Conservation (phyloP, 2,113 vertebrate species). For the Bambusicola thoracicus region DNA sequence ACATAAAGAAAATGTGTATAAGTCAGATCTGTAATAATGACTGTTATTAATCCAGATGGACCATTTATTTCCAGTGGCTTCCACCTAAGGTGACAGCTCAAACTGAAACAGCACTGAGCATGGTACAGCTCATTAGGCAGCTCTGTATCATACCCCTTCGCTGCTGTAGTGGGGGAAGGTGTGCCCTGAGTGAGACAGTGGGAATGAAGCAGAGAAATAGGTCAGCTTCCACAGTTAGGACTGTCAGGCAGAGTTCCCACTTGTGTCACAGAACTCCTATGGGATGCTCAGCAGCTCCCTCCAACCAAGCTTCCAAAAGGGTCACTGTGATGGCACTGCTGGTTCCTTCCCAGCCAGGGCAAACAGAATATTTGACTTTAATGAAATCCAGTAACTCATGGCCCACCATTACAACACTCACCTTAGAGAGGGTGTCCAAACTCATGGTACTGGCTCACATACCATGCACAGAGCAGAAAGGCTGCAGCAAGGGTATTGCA, state of each 20-base stretch:
- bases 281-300: background rate
- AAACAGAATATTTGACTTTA: no score
- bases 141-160: background rate
- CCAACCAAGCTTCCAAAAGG: background rate
- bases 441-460: background rate
- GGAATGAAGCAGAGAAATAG: background rate
- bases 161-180: accelerated
- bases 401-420: background rate
- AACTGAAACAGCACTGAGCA: background rate
- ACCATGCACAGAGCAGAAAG: background rate
- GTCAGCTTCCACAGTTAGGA: background rate
- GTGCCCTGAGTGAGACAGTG: background rate
- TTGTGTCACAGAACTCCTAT: background rate
- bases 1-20: background rate
- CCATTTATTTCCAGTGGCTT: accelerated
- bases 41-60: background rate
- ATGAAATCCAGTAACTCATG: no score
- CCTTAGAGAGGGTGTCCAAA: background rate
- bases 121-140: background rate
- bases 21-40: background rate
- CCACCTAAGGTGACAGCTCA: background rate
- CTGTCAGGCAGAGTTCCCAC: background rate
- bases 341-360: no score
- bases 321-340: background rate
- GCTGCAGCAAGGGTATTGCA: background rate